Evolutionary conservation across 2,797 vertebrate genomes (phyloP).

Genomic region (Hydrophis major): DNA sequence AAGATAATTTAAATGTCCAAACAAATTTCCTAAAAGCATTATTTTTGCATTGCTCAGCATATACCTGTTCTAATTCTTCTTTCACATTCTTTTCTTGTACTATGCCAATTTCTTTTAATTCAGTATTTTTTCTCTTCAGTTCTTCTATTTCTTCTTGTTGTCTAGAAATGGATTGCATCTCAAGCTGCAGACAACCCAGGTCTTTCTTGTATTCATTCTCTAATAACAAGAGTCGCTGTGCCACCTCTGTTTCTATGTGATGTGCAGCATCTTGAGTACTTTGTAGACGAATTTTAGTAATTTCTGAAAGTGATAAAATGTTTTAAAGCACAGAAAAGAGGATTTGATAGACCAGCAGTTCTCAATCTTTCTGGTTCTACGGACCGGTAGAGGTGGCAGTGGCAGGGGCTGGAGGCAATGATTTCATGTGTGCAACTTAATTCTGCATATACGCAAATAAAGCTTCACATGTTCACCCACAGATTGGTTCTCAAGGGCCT

Average conservation of each 20-base stretch:
- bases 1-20: neutral
- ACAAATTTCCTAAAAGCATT: neutral
- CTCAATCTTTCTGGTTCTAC: neutral
- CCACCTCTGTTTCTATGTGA: slow-evolving; percentile 76
- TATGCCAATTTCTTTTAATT: slow-evolving; percentile 59
- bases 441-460: neutral
- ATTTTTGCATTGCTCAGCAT: neutral
- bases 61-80: slow-evolving; percentile 69
- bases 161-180: slow-evolving; percentile 61
- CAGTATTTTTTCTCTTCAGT: slow-evolving; percentile 69
- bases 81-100: slow-evolving; percentile 62
- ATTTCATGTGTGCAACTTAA: neutral
- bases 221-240: slow-evolving; percentile 62
- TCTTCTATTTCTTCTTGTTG: slow-evolving; percentile 71
- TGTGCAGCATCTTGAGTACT: slow-evolving; percentile 62
- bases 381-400: neutral
- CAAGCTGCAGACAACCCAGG: slow-evolving; percentile 53
- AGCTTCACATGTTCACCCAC: neutral
- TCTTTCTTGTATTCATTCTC: slow-evolving; percentile 72
- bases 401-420: neutral
- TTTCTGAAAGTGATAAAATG: slow-evolving; percentile 65
- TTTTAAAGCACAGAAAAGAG: neutral
- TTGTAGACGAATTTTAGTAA: slow-evolving; percentile 67
- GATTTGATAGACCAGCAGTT: neutral
- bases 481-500: neutral